Evolutionary conservation across 2,888 invertebrate genomes (phyloP), one percentile per base, ranked within the genome.

Genomic region (Petrophora chlorosata): DNA sequence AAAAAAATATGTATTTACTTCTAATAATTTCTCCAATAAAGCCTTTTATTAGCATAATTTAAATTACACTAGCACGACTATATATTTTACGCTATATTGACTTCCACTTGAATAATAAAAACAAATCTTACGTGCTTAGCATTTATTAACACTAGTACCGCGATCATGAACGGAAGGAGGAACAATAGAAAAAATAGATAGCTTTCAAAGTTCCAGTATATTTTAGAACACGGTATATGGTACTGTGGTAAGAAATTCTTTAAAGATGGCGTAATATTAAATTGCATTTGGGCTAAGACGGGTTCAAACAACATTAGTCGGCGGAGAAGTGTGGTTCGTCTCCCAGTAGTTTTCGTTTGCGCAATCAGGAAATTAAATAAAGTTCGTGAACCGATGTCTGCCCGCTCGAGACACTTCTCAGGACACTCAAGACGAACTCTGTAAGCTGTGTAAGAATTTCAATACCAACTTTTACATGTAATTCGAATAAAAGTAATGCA

Each of bases 341-440:
- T 65, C 56, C 47, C 49, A 51, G 60, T 67, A 74, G 76, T 76
- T 76, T 76, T 74, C 70, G 74, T 76, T 71, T 69, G 69, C 70
- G 68, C 76, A 78, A 79, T 77, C 80, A 76, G 76, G 73, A 79
- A 80, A 82, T 82, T 76, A 79, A 77, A 79, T 79, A 76, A 80
- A 79, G 69, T 79, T 76, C 64, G 56, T 59, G 59, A 63, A 35
- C 46, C 64, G 61, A 60, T 56, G 65, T 67, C 67, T 67, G 41
- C 47, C 56, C 56, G 42, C 43, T 29, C 26, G 33, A 47, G 56
- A 54, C 44, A 44, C 47, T 45, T 19, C 17, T 35, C 50, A 43
- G 51, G 45, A 50, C 52, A 16, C 19, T 28, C 28, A 17, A 36
- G 8, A 15, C 33, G 7, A 46, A 36, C 30, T 44, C 19, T 9